Conservation (phyloP, 1,140 invertebrate genomes). For the Meloidogyne chitwoodi region DNA sequence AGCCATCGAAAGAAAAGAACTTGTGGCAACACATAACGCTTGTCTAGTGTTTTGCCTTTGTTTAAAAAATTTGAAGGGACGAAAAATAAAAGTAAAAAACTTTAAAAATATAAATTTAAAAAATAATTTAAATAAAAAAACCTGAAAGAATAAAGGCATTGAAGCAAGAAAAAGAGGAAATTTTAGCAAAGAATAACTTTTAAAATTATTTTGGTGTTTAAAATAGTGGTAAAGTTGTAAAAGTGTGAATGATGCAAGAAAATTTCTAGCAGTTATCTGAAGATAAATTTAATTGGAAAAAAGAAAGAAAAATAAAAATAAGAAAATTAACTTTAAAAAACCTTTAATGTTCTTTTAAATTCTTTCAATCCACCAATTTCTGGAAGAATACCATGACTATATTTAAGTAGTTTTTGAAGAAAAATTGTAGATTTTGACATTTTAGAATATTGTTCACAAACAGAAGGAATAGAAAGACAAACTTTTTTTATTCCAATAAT, state of each 20-base stretch:
- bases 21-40: slow-evolving; percentile 16
- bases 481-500: slow-evolving; percentile 18
- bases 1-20: slow-evolving; percentile 31
- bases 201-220: background rate
- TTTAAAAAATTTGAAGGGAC: background rate
- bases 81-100: slow-evolving; percentile 9
- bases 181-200: slow-evolving; percentile 21
- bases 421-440: background rate
- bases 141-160: slow-evolving; percentile 49
- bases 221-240: slow-evolving; percentile 6
- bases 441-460: background rate
- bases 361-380: background rate
- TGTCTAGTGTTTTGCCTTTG: background rate
- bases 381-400: background rate
- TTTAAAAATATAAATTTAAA: background rate
- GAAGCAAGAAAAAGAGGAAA: slow-evolving; percentile 44
- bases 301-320: background rate
- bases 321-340: background rate
- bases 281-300: background rate
- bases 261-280: slow-evolving; percentile 10
- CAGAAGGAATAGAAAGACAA: slow-evolving; percentile 7
- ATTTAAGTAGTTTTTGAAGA: background rate
- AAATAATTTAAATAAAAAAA: slow-evolving; percentile 19
- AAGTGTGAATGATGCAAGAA: background rate
- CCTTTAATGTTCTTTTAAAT: background rate